Evolutionary conservation across 1,140 invertebrate genomes (phyloP).

Genomic region (Hycleus cichorii): DNA sequence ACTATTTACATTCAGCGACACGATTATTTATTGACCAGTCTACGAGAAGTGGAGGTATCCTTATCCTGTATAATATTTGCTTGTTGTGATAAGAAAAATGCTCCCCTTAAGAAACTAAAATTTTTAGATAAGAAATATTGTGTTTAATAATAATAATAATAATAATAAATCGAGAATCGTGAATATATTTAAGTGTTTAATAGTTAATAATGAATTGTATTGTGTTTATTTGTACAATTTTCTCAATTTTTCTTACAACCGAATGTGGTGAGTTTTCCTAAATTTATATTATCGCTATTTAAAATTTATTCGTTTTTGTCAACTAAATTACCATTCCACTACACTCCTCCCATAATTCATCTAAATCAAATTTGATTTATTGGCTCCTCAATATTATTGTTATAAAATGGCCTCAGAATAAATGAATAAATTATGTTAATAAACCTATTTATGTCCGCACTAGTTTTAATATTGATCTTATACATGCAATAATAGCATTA

Average conservation of each 20-base stretch:
- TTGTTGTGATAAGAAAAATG: constrained; percentile 13
- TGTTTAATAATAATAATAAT: constrained; percentile 1
- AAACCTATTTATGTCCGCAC: constrained; percentile 11
- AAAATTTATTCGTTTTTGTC: no score
- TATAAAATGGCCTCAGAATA: constrained; percentile 7
- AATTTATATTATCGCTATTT: no score
- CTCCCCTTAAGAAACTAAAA: constrained; percentile 3
- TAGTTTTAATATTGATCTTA: constrained; percentile 10
- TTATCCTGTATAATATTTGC: constrained; percentile 7
- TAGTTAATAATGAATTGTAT: constrained; percentile 1
- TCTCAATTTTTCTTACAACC: no score
- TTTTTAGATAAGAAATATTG: constrained; percentile 4
- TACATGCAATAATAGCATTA: not conserved
- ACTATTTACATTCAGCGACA: constrained; percentile 11
- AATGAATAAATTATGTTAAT: constrained; percentile 15
- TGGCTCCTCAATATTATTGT: no score
- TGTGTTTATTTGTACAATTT: not conserved
- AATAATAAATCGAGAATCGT: not conserved
- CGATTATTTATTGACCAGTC: constrained; percentile 1
- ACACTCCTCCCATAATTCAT: no score
- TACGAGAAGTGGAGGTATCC: constrained; percentile 2
- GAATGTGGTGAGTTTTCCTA: not conserved
- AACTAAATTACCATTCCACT: no score
- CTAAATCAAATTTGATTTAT: no score
- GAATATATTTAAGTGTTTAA: not conserved